Base-by-base conservation (phyloP, 2,797 vertebrate species). In the Lacerta viridis region DNA sequence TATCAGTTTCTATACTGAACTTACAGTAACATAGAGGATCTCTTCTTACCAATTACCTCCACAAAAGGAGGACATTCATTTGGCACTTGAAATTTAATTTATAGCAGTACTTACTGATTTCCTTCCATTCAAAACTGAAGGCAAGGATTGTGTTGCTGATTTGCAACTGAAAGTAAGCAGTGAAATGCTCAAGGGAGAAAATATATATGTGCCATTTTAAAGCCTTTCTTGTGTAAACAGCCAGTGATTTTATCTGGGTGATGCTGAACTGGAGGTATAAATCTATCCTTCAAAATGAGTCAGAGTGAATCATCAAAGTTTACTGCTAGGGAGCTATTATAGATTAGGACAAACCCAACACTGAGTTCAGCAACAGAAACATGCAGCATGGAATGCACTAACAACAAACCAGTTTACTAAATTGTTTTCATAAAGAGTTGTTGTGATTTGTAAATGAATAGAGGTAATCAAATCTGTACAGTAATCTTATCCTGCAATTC, bases 311-410 rank as follows among this genome's bases (percentile, higher is more conserved):
- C 87, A 87, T 77, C 92, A 59, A 86, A 72, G 61, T 91, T 91
- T 90, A 93, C 94, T 93, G 94, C 93, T 93, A 94, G 86, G 91
- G 94, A 91, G 25, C 89, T 90, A 27, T 86, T 79, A 77, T 0
- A 90, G 79, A 50, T 80, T 85, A 91, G 87, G 92, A 93, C 71
- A 91, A 80, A 90, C 33, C 29, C 43, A 91, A 33, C 41, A 66
- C 84, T 74, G 0, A 0, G 71, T 77, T 84, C 29, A 86, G 77
- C 18, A 55, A 85, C 90, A 85, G 79, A 86, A 88, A 76, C 8
- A 61, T 82, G 83, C 92, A 93, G 83, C 66, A 64, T 8, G 15
- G 71, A 94, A 86, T 13, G 71, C 64, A 68, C 27, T 71, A 25
- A 39, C 27, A 17, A 25, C 64, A 88, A 72, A 27, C 25, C 23